These are phyloP conservation scores for Drosophila paranaensis DNA, from an alignment of 2,888 invertebrate species.

Conservation along the genomic window DNA sequence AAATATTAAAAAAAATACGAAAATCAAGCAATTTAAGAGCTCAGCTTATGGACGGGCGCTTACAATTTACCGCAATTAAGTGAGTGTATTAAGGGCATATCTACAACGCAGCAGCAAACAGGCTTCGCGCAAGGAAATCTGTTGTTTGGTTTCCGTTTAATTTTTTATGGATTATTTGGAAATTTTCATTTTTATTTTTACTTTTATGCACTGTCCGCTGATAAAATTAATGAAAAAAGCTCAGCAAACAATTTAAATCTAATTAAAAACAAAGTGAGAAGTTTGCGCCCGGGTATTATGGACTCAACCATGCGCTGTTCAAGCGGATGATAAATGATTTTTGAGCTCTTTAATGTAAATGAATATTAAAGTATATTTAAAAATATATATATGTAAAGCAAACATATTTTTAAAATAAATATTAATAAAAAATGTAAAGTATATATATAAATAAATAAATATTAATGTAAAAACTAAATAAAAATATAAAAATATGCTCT, in stretches of 20 bases:
- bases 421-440: no score
- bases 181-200: background rate
- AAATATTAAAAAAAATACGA: constrained; percentile 7
- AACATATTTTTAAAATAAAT: no score
- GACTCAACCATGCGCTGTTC: background rate
- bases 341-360: no score
- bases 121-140: background rate
- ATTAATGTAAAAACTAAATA: no score
- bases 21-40: constrained; percentile 34
- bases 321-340: background rate
- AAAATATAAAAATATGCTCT: no score
- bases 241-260: constrained; percentile 10
- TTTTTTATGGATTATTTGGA: background rate
- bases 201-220: background rate
- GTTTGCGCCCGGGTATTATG: background rate
- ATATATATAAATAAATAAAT: no score
- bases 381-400: no score
- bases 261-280: constrained; percentile 1
- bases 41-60: constrained; percentile 31
- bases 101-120: constrained; percentile 8
- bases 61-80: constrained; percentile 74
- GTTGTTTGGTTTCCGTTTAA: constrained; percentile 3
- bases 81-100: constrained; percentile 50
- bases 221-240: constrained; percentile 6
- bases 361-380: no score